Evolutionary conservation across 1,140 invertebrate species (phyloP), one percentile per base, ranked within the genome.

Genomic region (Lepidurus packardi): DNA sequence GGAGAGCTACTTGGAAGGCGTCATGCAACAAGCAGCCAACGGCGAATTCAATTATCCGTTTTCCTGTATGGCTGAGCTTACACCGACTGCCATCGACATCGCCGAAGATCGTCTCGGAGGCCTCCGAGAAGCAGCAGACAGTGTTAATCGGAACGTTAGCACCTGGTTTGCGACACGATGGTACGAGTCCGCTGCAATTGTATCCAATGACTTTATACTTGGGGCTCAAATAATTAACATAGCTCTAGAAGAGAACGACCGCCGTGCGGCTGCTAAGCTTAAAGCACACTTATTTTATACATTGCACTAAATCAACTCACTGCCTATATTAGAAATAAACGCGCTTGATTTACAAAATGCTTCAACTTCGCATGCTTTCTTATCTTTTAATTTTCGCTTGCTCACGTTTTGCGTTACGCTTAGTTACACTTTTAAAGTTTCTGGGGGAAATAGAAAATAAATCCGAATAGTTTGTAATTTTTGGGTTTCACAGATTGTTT

Each of bases 31-130:
- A 34, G 78, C 78, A 3, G 25, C 73, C 16, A 79, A 76, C 42
- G 76, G 21, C 74, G 74, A 21, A 53, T 82, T 73, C 74, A 80
- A 75, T 73, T 79, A 13, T 80, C 80, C 73, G 6, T 86, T 89
- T 82, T 86, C 89, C 10, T 88, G 89, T 43, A 91, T 91, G 90
- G 89, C 89, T 0, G 88, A 91, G 82, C 81, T 91, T 7, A 91
- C 90, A 1, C 89, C 90, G 1, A 85, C 84, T 41, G 82, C 86
- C 0, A 83, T 84, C 79, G 87, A 87, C 77, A 85, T 90, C 2
- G 84, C 90, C 7, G 81, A 85, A 7, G 86, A 90, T 79, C 82
- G 85, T 44, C 81, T 82, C 16, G 87, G 87, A 13, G 86, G 87
- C 7, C 83, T 90, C 7, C 82, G 87, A n/a, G 80, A 79, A 9